Conservation (phyloP, 2,888 invertebrate genomes). For the Cataglyphis rosenhaueri region DNA sequence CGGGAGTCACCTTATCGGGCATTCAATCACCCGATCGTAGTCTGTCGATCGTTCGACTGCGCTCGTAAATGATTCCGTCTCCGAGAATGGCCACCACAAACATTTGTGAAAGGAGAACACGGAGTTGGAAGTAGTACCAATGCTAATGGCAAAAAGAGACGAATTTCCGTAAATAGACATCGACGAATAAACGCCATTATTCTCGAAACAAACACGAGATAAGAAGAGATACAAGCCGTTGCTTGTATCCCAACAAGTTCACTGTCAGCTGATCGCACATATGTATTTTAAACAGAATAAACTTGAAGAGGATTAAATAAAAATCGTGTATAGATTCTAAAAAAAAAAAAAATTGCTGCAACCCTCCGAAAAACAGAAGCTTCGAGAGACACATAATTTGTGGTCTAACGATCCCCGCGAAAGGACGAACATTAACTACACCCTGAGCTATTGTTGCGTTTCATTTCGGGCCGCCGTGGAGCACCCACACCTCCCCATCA, state of each 20-base stretch:
- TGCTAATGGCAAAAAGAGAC: constrained; percentile 29
- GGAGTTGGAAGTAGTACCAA: constrained; percentile 23
- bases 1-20: constrained; percentile 64
- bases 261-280: not conserved
- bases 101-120: constrained; percentile 29
- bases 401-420: constrained; percentile 54
- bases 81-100: constrained; percentile 57
- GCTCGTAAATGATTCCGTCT: constrained; percentile 59
- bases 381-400: constrained; percentile 41
- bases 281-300: not conserved
- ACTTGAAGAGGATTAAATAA: not conserved
- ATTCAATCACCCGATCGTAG: constrained; percentile 56
- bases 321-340: not conserved
- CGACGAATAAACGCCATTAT: constrained; percentile 10
- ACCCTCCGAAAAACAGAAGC: not conserved
- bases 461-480: constrained; percentile 71
- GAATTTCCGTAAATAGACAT: constrained; percentile 40
- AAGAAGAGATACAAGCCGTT: not conserved
- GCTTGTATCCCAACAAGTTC: not conserved
- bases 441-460: constrained; percentile 82
- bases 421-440: constrained; percentile 80
- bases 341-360: not conserved
- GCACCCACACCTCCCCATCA: constrained; percentile 68
- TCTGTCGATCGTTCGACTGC: constrained; percentile 55
- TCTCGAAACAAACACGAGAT: not conserved